A percentile compares a stretch with the other conserved stretches of the same genome.
These are phyloP conservation scores for Bucorvus abyssinicus DNA, from an alignment of 2,797 vertebrate species.

Conservation along the genomic window DNA sequence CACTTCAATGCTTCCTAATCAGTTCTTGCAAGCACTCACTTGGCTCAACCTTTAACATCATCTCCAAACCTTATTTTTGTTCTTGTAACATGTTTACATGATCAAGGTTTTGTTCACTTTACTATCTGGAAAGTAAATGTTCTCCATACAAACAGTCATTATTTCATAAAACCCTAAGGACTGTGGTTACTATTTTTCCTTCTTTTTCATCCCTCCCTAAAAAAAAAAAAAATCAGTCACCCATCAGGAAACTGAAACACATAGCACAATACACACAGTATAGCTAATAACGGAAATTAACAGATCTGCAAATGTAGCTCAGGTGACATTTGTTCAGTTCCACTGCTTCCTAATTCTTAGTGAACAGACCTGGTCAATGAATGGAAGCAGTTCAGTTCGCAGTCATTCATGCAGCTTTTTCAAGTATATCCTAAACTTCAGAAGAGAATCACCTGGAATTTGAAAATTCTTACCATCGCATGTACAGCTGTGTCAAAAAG, in stretches of 20 bases:
- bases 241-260: not conserved
- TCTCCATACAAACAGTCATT: not conserved
- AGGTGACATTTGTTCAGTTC: not conserved
- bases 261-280: not conserved
- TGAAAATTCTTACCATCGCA: not conserved
- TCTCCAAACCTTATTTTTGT: not conserved
- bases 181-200: not conserved
- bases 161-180: not conserved
- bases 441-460: not conserved
- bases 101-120: not conserved
- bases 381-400: not conserved
- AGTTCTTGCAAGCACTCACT: not conserved
- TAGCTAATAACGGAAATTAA: not conserved
- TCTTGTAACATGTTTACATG: not conserved
- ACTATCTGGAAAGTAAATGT: not conserved
- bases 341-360: not conserved
- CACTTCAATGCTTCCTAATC: not conserved
- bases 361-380: not conserved
- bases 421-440: not conserved
- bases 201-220: not conserved
- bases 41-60: not conserved
- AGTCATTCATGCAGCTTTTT: not conserved
- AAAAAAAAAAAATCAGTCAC: not conserved
- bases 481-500: not conserved
- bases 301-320: not conserved